Percentiles rank a stretch among this genome's conserved stretches.
phyloP scores from a whole-genome alignment of 2,797 vertebrate species.

The Hoplostethus mediterraneus region DNA sequence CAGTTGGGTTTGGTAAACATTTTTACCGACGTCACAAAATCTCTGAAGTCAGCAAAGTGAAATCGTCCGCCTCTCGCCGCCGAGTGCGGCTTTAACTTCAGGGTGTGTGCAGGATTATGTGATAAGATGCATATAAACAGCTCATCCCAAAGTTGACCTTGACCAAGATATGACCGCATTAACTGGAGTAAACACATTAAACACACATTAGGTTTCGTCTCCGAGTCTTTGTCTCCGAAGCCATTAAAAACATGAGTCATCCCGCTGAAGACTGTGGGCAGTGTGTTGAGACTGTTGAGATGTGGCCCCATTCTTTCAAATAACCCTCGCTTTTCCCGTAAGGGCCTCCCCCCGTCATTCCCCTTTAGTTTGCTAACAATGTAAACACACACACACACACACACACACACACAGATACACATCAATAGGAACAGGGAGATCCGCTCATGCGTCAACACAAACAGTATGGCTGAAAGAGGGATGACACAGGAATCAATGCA shows the following conservation, averaged over 20 bases:
- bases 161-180: neutral
- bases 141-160: neutral
- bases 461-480: neutral
- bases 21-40: no score
- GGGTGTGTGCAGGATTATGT: no score
- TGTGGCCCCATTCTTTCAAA: neutral
- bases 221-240: slow-evolving; percentile 3
- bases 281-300: slow-evolving; percentile 6
- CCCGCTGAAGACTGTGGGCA: slow-evolving; percentile 1
- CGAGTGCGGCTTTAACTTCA: no score
- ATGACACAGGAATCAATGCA: neutral
- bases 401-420: slow-evolving; percentile 4
- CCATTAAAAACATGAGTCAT: slow-evolving; percentile 44
- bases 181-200: slow-evolving; percentile 22
- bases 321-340: slow-evolving; percentile 32
- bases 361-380: slow-evolving; percentile 5
- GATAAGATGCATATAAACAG: no score
- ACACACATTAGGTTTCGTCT: slow-evolving; percentile 13
- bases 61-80: no score
- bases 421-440: neutral
- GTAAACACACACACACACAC: neutral
- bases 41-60: no score
- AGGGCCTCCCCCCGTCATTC: neutral
- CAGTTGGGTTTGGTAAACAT: no score
- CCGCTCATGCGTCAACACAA: slow-evolving; percentile 34